These are phyloP conservation scores for Acholoe squamosa DNA, from an alignment of 2,888 invertebrate genomes.

Conservation along the genomic window DNA sequence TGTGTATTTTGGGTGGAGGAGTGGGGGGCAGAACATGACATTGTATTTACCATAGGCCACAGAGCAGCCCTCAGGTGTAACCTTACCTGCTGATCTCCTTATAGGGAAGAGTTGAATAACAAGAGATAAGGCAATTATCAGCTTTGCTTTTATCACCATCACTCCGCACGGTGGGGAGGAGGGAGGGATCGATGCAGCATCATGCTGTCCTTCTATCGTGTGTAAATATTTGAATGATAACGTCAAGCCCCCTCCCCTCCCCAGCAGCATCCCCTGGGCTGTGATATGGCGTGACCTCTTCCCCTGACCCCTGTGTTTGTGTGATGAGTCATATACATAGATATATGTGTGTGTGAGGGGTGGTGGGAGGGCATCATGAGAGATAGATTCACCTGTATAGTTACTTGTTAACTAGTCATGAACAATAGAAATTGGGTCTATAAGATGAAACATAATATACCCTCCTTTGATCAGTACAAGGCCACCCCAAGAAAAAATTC, in stretches of 20 bases:
- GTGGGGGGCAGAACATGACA: neutral
- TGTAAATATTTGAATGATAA: conserved; percentile 16
- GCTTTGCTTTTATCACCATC: conserved; percentile 6
- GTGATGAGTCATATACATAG: conserved; percentile 5
- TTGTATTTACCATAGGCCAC: neutral
- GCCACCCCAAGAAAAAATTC: no score
- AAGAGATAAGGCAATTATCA: neutral
- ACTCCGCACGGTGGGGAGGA: neutral
- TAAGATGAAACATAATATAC: no score
- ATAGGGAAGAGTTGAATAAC: neutral
- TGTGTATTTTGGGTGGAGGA: neutral
- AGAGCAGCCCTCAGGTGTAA: neutral
- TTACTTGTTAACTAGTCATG: no score
- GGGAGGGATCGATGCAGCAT: no score
- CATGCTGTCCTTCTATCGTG: no score
- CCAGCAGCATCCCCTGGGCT: neutral
- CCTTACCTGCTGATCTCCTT: neutral
- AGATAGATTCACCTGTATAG: no score
- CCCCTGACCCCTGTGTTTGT: conserved; percentile 30
- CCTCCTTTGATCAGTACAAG: no score
- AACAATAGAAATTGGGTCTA: no score
- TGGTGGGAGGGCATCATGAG: no score
- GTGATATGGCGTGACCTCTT: conserved; percentile 11
- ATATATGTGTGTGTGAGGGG: neutral
- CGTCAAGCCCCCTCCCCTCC: neutral